Conservation (phyloP, 2,797 vertebrate species). For the Channallabes apus region DNA sequence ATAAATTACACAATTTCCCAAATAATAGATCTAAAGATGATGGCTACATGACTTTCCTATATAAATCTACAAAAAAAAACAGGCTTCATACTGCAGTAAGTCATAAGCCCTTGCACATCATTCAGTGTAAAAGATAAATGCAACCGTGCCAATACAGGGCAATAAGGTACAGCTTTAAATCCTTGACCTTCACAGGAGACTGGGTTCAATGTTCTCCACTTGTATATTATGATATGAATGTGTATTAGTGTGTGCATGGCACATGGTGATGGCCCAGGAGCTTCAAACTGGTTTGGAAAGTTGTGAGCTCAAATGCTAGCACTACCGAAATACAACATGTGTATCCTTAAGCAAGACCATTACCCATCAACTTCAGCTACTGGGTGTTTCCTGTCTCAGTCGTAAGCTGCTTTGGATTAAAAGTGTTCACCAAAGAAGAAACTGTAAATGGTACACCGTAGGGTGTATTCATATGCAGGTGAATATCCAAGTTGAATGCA, state of each 20-base stretch:
- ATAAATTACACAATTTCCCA: constrained; percentile 33
- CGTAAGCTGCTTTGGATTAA: background rate
- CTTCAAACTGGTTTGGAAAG: background rate
- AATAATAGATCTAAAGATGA: background rate
- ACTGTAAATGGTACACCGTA: background rate
- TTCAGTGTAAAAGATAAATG: background rate
- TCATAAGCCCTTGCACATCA: background rate
- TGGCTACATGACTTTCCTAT: background rate
- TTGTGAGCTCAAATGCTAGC: background rate
- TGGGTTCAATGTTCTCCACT: background rate
- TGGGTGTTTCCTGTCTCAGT: background rate
- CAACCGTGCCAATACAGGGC: background rate
- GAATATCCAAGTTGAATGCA: background rate
- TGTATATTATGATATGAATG: background rate
- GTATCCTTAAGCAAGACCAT: background rate
- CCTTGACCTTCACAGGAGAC: background rate
- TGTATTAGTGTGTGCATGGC: background rate
- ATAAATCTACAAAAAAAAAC: background rate
- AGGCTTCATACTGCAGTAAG: background rate
- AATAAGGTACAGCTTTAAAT: background rate
- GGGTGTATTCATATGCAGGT: background rate
- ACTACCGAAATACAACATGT: background rate
- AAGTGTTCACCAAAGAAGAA: background rate
- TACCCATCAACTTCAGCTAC: background rate
- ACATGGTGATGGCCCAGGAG: background rate